Evolutionary conservation across 2,113 vertebrate genomes (phyloP).

Genomic region (Lampris incognitus): DNA sequence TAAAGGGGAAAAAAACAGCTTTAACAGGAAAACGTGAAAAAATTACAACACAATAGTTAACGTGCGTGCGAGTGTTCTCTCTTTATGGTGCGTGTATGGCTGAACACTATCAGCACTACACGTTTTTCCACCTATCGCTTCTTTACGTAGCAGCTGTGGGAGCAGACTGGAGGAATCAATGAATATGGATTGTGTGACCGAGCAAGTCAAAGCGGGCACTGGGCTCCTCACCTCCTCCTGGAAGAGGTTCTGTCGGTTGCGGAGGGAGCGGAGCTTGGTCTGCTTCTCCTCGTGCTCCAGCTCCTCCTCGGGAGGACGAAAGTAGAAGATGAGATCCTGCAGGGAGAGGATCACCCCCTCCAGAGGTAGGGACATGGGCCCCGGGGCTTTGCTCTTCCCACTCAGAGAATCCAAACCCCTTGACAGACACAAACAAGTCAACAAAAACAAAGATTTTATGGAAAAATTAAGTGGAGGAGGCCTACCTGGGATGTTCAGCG

Average conservation of each 20-base stretch:
- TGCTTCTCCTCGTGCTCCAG: slow-evolving; percentile 94
- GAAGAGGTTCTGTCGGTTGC: slow-evolving; percentile 93
- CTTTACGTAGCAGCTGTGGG: neutral
- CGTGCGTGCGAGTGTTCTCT: too few relatives aligned
- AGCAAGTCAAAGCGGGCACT: neutral
- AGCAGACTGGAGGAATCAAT: slow-evolving; percentile 1
- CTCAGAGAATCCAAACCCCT: slow-evolving; percentile 90
- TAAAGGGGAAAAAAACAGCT: too few relatives aligned
- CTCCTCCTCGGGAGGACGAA: slow-evolving; percentile 90
- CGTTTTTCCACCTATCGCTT: neutral
- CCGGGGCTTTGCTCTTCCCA: slow-evolving; percentile 85
- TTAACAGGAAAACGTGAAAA: too few relatives aligned
- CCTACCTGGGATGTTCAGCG: too few relatives aligned
- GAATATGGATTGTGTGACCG: neutral
- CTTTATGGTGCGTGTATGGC: too few relatives aligned
- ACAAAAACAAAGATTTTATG: neutral
- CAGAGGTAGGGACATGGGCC: slow-evolving; percentile 83
- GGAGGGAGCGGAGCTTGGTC: slow-evolving; percentile 90
- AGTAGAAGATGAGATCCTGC: slow-evolving; percentile 94
- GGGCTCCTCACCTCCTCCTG: slow-evolving; percentile 88
- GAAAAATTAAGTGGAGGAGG: too few relatives aligned
- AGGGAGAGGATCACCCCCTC: slow-evolving; percentile 90
- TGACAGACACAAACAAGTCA: neutral
- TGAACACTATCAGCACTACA: neutral
- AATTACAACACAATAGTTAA: too few relatives aligned